Base-by-base conservation (phyloP, 1,140 invertebrate species). In the Magallana gigas region DNA sequence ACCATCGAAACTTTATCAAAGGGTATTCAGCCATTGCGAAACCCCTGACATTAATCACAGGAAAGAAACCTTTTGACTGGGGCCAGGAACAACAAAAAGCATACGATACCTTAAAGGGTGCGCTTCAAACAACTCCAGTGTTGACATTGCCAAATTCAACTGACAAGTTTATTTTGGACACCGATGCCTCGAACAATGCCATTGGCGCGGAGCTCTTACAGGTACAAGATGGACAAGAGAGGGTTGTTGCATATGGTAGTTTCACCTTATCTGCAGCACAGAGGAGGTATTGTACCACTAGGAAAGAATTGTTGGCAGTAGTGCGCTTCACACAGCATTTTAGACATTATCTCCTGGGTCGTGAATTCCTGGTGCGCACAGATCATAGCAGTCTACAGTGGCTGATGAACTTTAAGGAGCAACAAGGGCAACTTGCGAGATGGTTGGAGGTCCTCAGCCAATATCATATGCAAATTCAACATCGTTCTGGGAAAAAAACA, bases 391-490 rank as follows among this genome's bases (percentile, higher is more conserved):
- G 88, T 16, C 68, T 91, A 16, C 87, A 84, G 64, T 92, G 90
- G 90, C 36, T 92, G 16, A 60, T 87, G 18, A 85, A 71, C 6
- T 89, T 89, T 76, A 82, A 82, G 36, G 59, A 88, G 36, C 90
- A 91, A n/a, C 64, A 85, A 64, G 91, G 89, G 14, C 91, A 91
- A 71, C 57, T 93, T 18, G 89, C 92, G 0, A 83, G 93, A 18
- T 94, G 92, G 92, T 80, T 89, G 23, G 85, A 91, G 56, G 58
- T 23, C 5, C 62, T 94, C 14, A 81, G 87, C 48, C 29, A 87
- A 56, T 94, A 87, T 87, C 58, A 92, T 16, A 88, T 93, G 80
- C 82, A 89, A 11, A 89, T 94, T 57, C 48, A 68, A 68, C 89
- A 93, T 88, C 81, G 90, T 2, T 16, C 85, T 62, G 93, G 92